These are phyloP conservation scores for Branchinecta lynchi DNA, from an alignment of 1,140 invertebrate species.

Conservation along the genomic window DNA sequence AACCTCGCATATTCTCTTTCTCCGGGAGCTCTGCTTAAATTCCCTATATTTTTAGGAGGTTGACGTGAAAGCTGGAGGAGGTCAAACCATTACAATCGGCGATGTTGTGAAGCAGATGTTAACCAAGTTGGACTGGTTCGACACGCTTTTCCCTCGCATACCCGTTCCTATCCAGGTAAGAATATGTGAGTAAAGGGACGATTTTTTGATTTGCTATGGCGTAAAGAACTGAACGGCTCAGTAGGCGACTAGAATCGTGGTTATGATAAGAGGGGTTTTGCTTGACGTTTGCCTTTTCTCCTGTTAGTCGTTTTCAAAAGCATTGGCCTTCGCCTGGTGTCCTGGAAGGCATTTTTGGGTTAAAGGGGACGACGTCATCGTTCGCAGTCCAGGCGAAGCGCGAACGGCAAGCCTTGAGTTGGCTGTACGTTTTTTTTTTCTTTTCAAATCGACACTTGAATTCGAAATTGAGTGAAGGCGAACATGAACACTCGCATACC, in stretches of 20 bases:
- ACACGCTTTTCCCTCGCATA: slow-evolving; percentile 93
- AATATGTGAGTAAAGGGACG: not conserved
- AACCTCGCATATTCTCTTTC: slow-evolving; percentile 16
- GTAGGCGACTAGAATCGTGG: not conserved
- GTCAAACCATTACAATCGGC: slow-evolving; percentile 83
- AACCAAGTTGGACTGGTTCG: slow-evolving; percentile 94
- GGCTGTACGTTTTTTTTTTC: no score
- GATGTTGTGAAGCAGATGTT: slow-evolving; percentile 84
- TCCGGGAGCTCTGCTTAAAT: slow-evolving; percentile 12
- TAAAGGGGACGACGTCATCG: not conserved
- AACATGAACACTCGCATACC: slow-evolving; percentile 49
- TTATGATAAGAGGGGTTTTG: not conserved
- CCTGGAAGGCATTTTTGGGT: not conserved
- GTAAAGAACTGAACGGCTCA: not conserved
- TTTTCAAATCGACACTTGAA: no score
- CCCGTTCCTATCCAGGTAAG: slow-evolving; percentile 92
- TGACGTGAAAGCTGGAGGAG: slow-evolving; percentile 92
- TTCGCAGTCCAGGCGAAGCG: no score
- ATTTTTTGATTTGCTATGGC: not conserved
- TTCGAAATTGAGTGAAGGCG: no score
- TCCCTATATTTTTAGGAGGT: slow-evolving; percentile 46
- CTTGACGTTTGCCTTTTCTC: not conserved
- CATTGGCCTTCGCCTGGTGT: not conserved
- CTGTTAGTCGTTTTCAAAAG: not conserved
- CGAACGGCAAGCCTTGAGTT: no score